Base-by-base conservation (phyloP, 2,797 vertebrate genomes). In the Podargus strigoides region DNA sequence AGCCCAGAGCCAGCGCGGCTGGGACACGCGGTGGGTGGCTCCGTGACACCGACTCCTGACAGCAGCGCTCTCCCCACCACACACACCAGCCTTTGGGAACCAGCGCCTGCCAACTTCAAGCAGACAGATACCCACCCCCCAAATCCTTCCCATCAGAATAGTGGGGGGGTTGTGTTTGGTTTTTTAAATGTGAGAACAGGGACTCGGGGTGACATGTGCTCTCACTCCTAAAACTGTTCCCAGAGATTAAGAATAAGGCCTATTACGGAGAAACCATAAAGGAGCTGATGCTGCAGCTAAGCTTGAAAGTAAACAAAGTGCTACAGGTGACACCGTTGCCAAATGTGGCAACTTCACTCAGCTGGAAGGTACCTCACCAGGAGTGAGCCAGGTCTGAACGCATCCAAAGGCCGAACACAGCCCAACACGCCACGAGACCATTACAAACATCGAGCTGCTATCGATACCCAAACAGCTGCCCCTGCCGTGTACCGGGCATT, bases 261-360 rank as follows among this genome's bases (percentile, higher is more conserved):
- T 63, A 80, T 67, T 92, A 91, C 85, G 44, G 66, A 91, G 88
- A 81, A 83, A 91, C 69, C 14, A 3, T 49, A 62, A 62, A 83
- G 34, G 18, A 89, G 85, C 64, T 87, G 73, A 90, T 41, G 72
- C 75, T 64, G 44, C 64, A 62, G 67, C 72, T 89, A 66, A 47
- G 30, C 66, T 62, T 66, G 62, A 85, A 91, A 72, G 76, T 55
- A 85, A 94, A 92, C 72, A 85, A 64, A 76, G 91, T 69, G 84
- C 88, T 92, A 95, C 92, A 97, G 84, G 90, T 92, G 85, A 87
- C 83, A 85, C 30, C 0, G 0, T 2, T 69, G 69, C 36, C 50
- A 86, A 91, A 94, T 8, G 18, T 15, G 32, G 74, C 59, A 82
- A 22, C 49, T 69, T n/a, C 6, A 30, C 11, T 53, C 0, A 1